Conservation (phyloP, 2,797 vertebrate species). For the Periophthalmus magnuspinnatus region DNA sequence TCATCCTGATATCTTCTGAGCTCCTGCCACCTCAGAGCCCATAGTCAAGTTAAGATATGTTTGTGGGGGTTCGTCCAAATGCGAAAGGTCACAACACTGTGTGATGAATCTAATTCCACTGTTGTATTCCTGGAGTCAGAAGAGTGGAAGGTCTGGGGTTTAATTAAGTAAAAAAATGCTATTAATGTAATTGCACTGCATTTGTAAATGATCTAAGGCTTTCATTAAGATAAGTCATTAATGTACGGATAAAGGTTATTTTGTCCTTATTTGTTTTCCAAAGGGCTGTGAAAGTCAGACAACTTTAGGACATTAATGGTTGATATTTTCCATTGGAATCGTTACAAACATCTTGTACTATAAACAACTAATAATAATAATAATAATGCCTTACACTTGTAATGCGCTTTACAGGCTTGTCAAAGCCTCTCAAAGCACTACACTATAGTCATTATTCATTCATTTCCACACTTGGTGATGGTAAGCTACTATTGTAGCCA, state of each 20-base stretch:
- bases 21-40: slow-evolving; percentile 69
- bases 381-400: too few species aligned
- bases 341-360: not conserved
- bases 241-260: slow-evolving; percentile 20
- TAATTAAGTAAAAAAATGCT: slow-evolving; percentile 15
- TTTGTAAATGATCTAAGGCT: slow-evolving; percentile 13
- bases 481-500: too few species aligned
- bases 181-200: slow-evolving; percentile 16
- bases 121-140: not conserved
- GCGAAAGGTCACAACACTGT: not conserved
- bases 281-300: slow-evolving; percentile 1
- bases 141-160: not conserved
- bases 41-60: not conserved
- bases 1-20: slow-evolving; percentile 78
- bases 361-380: too few species aligned
- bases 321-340: too few species aligned
- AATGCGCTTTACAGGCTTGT: too few species aligned
- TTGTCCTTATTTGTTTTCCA: not conserved
- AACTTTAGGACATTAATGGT: not conserved
- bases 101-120: not conserved
- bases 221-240: slow-evolving; percentile 3
- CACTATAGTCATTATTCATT: too few species aligned
- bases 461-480: too few species aligned
- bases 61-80: slow-evolving; percentile 6
- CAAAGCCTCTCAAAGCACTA: too few species aligned